Conservation (phyloP, 2,888 invertebrate genomes). For the Monoplex corrugatus region DNA sequence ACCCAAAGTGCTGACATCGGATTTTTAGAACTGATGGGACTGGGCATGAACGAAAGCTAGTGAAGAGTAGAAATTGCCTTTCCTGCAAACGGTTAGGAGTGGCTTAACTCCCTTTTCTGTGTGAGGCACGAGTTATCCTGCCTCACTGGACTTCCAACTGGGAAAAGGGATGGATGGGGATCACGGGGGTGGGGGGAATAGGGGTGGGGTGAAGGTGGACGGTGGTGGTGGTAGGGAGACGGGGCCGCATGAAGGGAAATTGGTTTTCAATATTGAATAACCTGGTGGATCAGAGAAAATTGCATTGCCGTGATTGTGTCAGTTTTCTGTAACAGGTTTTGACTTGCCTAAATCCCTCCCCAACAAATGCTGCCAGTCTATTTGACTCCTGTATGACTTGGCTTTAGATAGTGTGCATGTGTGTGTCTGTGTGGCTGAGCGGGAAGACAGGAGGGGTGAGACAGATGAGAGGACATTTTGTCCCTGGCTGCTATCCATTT, state of each 20-base stretch:
- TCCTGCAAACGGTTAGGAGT: constrained; percentile 35
- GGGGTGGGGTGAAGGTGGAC: too few species aligned
- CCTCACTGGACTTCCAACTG: constrained; percentile 44
- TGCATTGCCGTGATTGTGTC: constrained; percentile 58
- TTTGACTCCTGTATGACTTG: constrained; percentile 54
- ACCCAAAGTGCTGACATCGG: constrained; percentile 38
- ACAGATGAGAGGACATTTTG: constrained; percentile 36
- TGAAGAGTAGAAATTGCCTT: constrained; percentile 10
- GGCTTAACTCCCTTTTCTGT: constrained; percentile 45
- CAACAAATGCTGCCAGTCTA: constrained; percentile 55
- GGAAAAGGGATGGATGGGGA: too few species aligned
- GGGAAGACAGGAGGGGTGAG: constrained; percentile 8
- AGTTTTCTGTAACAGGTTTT: constrained; percentile 55
- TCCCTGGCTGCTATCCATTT: not conserved
- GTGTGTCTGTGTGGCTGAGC: too few species aligned
- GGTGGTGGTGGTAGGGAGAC: too few species aligned
- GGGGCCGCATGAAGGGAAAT: too few species aligned
- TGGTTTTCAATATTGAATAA: constrained; percentile 59
- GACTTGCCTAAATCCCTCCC: constrained; percentile 55
- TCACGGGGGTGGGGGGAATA: too few species aligned
- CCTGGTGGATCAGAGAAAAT: constrained; percentile 57
- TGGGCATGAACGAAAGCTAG: constrained; percentile 39
- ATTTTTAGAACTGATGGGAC: constrained; percentile 46
- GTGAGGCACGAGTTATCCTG: constrained; percentile 39
- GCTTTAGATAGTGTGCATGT: constrained; percentile 52